Percentiles rank a stretch among this genome's conserved stretches.
phyloP scores from a whole-genome alignment of 2,888 invertebrate species.

The Smittia aterrima region DNA sequence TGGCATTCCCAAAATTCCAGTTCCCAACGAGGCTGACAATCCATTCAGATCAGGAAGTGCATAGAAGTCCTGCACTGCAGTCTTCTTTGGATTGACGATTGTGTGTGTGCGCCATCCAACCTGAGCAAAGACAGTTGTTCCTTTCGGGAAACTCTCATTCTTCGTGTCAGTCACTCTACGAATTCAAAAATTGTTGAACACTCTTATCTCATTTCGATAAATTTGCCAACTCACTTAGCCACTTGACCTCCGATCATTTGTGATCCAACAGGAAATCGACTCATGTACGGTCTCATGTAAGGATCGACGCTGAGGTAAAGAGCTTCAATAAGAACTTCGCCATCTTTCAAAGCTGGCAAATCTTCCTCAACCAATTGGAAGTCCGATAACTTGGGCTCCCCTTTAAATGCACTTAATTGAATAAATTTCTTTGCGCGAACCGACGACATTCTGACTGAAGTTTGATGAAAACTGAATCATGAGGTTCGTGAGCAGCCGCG shows the following conservation, averaged over 20 bases:
- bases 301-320: slow-evolving; percentile 71
- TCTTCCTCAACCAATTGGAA: slow-evolving; percentile 35
- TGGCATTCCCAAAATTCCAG: slow-evolving; percentile 51
- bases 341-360: slow-evolving; percentile 28
- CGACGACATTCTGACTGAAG: neutral
- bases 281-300: slow-evolving; percentile 65
- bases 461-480: no score
- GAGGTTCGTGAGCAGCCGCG: no score
- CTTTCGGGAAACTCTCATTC: slow-evolving; percentile 29
- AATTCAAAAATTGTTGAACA: neutral
- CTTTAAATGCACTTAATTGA: slow-evolving; percentile 16
- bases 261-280: slow-evolving; percentile 58
- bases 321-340: slow-evolving; percentile 50
- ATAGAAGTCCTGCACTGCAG: slow-evolving; percentile 47
- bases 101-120: slow-evolving; percentile 41
- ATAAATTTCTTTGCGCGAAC: slow-evolving; percentile 30
- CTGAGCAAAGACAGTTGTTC: slow-evolving; percentile 25
- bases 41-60: slow-evolving; percentile 47
- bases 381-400: slow-evolving; percentile 21
- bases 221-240: slow-evolving; percentile 58
- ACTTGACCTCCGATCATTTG: slow-evolving; percentile 72
- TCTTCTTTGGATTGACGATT: slow-evolving; percentile 34
- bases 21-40: slow-evolving; percentile 47
- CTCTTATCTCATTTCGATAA: neutral
- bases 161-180: slow-evolving; percentile 33